A percentile compares a stretch with the other conserved stretches of the same genome.
Conservation (phyloP, 2,888 invertebrate genomes). For the Euplexia lucipara region DNA sequence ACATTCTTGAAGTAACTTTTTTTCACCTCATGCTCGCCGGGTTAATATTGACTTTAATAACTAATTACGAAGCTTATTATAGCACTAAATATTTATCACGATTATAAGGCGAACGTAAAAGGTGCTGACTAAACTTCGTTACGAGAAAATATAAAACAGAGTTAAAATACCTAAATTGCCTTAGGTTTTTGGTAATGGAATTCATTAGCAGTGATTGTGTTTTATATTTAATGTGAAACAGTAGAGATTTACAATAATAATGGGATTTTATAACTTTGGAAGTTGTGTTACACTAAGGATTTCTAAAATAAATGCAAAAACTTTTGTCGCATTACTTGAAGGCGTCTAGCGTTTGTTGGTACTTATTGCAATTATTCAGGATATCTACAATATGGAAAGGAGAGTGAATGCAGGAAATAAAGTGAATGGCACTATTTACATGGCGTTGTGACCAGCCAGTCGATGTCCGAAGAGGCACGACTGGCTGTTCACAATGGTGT, state of each 20-base stretch:
- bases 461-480: no score
- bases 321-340: no score
- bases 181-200: conserved; percentile 10
- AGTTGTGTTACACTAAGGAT: background rate
- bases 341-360: no score
- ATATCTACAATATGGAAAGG: no score
- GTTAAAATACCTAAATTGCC: conserved; percentile 23
- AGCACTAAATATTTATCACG: conserved; percentile 51
- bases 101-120: conserved; percentile 42
- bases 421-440: no score
- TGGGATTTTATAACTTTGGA: background rate
- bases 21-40: no score
- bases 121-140: conserved; percentile 31
- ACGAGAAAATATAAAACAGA: conserved; percentile 40
- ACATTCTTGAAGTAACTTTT: no score
- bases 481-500: no score
- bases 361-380: no score
- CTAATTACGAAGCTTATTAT: conserved; percentile 49
- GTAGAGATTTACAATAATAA: background rate
- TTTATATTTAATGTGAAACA: background rate
- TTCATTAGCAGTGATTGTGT: conserved; percentile 32
- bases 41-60: conserved; percentile 52
- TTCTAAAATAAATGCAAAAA: no score
- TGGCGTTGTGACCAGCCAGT: no score
- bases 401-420: no score